Evolutionary conservation across 1,140 invertebrate species (phyloP).

Genomic region (Acromyrmex echinatior): DNA sequence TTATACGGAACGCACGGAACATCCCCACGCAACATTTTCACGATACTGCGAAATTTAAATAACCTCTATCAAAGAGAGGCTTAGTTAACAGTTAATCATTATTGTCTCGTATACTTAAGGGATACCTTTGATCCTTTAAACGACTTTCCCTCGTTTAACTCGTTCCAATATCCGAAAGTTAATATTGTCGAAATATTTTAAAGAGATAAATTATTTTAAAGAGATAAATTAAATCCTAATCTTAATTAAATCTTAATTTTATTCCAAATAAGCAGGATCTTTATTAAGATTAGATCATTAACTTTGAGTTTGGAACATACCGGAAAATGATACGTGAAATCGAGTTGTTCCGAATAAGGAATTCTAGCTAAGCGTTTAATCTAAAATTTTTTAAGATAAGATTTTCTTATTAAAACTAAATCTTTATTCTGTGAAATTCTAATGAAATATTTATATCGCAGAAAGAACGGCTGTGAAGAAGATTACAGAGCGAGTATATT

Average conservation of each 20-base stretch:
- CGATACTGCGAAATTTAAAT: slow-evolving; percentile 12
- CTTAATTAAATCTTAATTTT: slow-evolving; percentile 21
- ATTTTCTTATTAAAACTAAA: not conserved
- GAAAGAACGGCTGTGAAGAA: not conserved
- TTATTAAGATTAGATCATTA: not conserved
- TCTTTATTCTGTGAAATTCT: not conserved
- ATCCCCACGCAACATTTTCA: not conserved
- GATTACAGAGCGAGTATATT: slow-evolving; percentile 15
- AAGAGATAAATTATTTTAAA: slow-evolving; percentile 1
- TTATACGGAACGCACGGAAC: not conserved
- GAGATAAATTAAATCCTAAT: slow-evolving; percentile 16
- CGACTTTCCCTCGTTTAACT: not conserved
- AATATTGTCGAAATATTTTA: not conserved
- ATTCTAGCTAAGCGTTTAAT: not conserved
- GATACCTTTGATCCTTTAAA: not conserved
- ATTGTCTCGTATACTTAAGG: not conserved
- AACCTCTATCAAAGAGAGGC: slow-evolving; percentile 12
- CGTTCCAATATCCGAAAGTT: not conserved
- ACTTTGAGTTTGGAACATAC: not conserved
- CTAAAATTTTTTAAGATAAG: not conserved
- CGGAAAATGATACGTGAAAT: not conserved
- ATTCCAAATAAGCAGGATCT: not conserved
- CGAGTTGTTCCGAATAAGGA: not conserved
- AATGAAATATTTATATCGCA: not conserved
- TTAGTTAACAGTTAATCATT: not conserved